These are phyloP conservation scores for Astur gentilis DNA, from an alignment of 2,113 vertebrate genomes.

Conservation along the genomic window DNA sequence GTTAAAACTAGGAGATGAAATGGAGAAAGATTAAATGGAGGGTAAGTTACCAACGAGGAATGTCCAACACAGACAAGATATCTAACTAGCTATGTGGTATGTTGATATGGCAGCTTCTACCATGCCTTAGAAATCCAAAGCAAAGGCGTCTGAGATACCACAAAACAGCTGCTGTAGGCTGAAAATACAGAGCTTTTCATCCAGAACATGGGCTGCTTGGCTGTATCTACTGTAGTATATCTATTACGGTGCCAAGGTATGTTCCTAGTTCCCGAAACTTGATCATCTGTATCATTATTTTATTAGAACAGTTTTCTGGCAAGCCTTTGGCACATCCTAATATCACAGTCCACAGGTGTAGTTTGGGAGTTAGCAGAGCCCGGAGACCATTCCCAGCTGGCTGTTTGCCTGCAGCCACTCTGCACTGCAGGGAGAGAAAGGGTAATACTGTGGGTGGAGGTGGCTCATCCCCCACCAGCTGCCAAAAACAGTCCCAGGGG, in stretches of 20 bases:
- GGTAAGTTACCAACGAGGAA: background rate
- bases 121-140: background rate
- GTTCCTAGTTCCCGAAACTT: background rate
- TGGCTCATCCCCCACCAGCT: background rate
- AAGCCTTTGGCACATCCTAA: background rate
- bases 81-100: background rate
- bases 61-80: background rate
- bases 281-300: background rate
- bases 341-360: background rate
- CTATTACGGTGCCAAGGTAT: background rate
- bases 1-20: background rate
- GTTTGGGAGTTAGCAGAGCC: background rate
- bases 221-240: background rate
- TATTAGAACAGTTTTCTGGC: background rate
- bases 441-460: background rate
- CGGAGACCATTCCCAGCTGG: background rate
- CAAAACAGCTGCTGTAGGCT: background rate
- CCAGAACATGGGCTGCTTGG: background rate
- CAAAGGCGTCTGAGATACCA: background rate
- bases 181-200: background rate
- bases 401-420: background rate
- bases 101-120: background rate
- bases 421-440: background rate
- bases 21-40: background rate
- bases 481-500: accelerated